Evolutionary conservation across 2,888 invertebrate genomes (phyloP).

Genomic region (Nasonovia ribisnigri): DNA sequence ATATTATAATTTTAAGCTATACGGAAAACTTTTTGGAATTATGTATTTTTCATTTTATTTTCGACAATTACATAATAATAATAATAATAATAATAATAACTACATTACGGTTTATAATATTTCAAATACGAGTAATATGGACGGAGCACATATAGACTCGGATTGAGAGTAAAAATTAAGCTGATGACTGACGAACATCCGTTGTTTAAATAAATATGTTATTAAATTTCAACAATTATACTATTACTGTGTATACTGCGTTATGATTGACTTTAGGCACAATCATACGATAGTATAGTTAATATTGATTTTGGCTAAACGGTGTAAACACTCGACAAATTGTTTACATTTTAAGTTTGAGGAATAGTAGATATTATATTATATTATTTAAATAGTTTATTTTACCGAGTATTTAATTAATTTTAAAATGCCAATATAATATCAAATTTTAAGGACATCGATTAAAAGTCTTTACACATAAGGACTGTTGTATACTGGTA

Average conservation of each 20-base stretch:
- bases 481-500: background rate
- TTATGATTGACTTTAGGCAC: background rate
- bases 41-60: background rate
- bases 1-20: background rate
- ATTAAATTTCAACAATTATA: no score
- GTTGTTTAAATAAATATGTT: no score
- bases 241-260: no score
- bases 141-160: background rate
- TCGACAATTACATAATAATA: background rate
- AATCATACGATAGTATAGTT: background rate
- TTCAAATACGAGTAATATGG: no score
- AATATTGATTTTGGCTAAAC: background rate
- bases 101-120: no score
- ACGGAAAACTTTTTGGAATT: background rate
- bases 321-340: background rate
- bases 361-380: background rate
- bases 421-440: background rate
- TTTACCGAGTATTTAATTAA: background rate
- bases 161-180: background rate
- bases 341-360: background rate
- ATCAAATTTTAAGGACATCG: background rate
- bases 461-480: no score
- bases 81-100: background rate
- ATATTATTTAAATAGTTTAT: background rate
- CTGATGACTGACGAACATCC: background rate